A percentile compares a stretch with the other conserved stretches of the same genome.
Conservation (phyloP, 1,140 invertebrate species). For the Lucilia sericata region DNA sequence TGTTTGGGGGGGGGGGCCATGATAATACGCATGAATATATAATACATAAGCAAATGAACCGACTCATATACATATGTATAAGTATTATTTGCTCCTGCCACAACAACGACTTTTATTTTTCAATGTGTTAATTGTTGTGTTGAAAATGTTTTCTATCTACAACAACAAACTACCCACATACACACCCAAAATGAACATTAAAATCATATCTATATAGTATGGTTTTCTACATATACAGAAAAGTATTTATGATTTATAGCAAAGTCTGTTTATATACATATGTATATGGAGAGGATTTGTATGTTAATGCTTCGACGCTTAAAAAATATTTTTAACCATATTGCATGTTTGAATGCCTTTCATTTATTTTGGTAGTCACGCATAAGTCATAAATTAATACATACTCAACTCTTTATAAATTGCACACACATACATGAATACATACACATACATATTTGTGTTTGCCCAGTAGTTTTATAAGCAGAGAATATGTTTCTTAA, state of each 20-base stretch:
- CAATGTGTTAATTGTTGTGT: constrained; percentile 19
- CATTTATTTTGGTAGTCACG: constrained; percentile 23
- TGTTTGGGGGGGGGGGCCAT: too few species aligned
- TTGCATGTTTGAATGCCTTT: constrained; percentile 23
- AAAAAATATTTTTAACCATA: not conserved
- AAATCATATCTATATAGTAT: not conserved
- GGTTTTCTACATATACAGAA: not conserved
- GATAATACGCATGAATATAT: too few species aligned
- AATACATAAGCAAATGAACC: too few species aligned
- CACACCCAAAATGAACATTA: not conserved
- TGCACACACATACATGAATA: too few species aligned
- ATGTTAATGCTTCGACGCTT: not conserved
- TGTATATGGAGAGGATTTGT: not conserved
- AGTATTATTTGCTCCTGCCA: not conserved
- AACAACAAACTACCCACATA: not conserved
- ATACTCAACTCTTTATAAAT: constrained; percentile 2
- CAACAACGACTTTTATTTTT: not conserved
- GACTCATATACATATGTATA: not conserved
- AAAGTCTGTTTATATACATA: not conserved
- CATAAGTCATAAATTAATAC: constrained; percentile 27
- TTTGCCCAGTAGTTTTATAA: too few species aligned
- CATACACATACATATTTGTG: too few species aligned
- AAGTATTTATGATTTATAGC: constrained; percentile 16
- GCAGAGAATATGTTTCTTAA: too few species aligned
- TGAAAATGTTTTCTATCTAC: constrained; percentile 8